phyloP scores from a whole-genome alignment of 2,797 vertebrate species.

The Agapornis canus region DNA sequence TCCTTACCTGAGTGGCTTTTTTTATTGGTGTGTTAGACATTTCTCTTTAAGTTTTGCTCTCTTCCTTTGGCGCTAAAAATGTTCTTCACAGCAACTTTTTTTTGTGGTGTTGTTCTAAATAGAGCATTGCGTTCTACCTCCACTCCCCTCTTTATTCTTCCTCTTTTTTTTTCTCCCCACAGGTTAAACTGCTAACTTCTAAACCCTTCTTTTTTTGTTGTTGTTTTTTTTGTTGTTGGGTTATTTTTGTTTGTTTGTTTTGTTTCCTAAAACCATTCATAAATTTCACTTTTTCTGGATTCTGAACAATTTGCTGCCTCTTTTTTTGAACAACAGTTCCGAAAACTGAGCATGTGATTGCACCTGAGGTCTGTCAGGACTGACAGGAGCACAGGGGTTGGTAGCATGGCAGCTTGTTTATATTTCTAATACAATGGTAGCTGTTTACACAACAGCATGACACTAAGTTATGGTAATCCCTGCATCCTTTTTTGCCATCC shows the following conservation, averaged over 20 bases:
- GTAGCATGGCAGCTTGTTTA: background rate
- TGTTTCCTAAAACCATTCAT: background rate
- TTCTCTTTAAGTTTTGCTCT: background rate
- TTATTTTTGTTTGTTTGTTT: too few species aligned
- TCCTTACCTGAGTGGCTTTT: background rate
- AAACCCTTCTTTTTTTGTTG: too few species aligned
- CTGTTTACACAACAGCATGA: background rate
- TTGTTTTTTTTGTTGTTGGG: too few species aligned
- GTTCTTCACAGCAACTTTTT: background rate
- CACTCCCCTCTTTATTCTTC: accelerated
- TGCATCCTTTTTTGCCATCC: background rate
- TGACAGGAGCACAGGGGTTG: background rate
- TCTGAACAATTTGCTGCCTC: background rate
- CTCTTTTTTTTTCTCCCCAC: background rate
- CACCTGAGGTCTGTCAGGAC: background rate
- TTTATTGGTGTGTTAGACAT: background rate
- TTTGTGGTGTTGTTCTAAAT: background rate
- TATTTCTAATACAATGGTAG: background rate
- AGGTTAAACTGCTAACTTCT: background rate
- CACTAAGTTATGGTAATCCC: background rate
- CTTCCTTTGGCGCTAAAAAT: background rate
- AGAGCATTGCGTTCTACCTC: background rate
- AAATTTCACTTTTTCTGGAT: background rate
- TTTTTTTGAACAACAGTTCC: background rate
- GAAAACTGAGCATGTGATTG: background rate